Conservation (phyloP, 2,113 vertebrate species). For the Tragelaphus buxtoni region DNA sequence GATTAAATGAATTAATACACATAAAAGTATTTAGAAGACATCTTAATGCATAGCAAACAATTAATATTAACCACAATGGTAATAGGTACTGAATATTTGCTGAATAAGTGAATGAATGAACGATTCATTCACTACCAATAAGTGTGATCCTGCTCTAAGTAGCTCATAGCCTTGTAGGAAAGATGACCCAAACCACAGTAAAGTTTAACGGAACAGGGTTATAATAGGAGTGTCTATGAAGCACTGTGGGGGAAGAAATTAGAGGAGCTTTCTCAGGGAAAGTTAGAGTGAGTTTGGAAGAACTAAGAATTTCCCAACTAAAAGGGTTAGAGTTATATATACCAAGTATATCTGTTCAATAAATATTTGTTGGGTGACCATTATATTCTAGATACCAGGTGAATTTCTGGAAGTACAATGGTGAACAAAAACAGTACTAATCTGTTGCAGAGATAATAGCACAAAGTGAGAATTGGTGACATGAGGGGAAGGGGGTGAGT, state of each 20-base stretch:
- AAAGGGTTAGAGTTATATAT: not conserved
- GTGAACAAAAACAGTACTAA: not conserved
- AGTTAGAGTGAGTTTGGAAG: not conserved
- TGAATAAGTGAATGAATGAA: not conserved
- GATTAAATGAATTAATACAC: not conserved
- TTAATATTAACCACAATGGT: not conserved
- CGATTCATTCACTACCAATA: not conserved
- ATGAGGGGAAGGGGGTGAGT: too few relatives aligned
- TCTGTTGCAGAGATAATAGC: not conserved
- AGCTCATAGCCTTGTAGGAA: not conserved
- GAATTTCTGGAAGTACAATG: not conserved
- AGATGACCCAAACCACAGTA: not conserved
- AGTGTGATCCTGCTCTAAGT: not conserved
- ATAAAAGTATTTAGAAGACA: not conserved
- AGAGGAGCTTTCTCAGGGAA: not conserved
- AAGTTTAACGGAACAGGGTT: not conserved
- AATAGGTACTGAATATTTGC: not conserved
- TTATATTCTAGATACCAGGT: not conserved
- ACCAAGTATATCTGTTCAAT: not conserved
- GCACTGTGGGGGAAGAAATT: not conserved
- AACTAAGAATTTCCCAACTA: not conserved
- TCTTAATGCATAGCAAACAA: not conserved
- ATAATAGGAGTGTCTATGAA: not conserved
- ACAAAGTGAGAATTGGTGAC: not conserved
- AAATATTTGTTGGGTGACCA: not conserved